These are phyloP conservation scores for Apeltes quadracus DNA, from an alignment of 2,113 vertebrate species.

Conservation along the genomic window DNA sequence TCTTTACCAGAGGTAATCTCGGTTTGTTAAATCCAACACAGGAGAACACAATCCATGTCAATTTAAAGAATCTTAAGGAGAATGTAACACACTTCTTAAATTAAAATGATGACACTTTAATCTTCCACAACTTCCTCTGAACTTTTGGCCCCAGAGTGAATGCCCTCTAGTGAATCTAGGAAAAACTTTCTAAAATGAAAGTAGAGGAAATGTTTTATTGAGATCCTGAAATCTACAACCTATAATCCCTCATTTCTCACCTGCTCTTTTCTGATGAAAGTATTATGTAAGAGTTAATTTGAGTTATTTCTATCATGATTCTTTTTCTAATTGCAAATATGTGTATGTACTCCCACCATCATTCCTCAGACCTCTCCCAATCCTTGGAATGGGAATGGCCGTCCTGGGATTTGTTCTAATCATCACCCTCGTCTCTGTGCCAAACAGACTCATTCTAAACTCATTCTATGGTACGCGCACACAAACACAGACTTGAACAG, in stretches of 20 bases:
- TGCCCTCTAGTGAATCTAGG: too few relatives aligned
- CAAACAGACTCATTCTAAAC: constrained; percentile 82
- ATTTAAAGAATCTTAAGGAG: background rate
- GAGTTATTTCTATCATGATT: background rate
- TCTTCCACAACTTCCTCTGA: too few relatives aligned
- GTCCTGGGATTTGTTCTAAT: constrained; percentile 78
- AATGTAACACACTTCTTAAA: background rate
- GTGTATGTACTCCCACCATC: background rate
- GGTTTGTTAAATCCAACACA: constrained; percentile 2
- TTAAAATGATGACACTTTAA: background rate
- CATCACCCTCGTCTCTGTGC: constrained; percentile 61
- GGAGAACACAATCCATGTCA: background rate
- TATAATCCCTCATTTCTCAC: background rate
- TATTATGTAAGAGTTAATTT: background rate
- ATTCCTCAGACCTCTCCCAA: constrained; percentile 70
- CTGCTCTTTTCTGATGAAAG: background rate
- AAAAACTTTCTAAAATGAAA: background rate
- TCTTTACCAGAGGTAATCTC: constrained; percentile 6
- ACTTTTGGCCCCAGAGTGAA: too few relatives aligned
- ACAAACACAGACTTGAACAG: background rate
- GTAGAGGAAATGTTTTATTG: background rate
- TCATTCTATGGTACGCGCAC: constrained; percentile 85
- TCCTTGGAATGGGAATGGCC: constrained; percentile 72
- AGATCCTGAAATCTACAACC: background rate
- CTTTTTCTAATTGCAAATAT: background rate